Base-by-base conservation (phyloP, 2,797 vertebrate species). In the Mormyrops boulengeri region DNA sequence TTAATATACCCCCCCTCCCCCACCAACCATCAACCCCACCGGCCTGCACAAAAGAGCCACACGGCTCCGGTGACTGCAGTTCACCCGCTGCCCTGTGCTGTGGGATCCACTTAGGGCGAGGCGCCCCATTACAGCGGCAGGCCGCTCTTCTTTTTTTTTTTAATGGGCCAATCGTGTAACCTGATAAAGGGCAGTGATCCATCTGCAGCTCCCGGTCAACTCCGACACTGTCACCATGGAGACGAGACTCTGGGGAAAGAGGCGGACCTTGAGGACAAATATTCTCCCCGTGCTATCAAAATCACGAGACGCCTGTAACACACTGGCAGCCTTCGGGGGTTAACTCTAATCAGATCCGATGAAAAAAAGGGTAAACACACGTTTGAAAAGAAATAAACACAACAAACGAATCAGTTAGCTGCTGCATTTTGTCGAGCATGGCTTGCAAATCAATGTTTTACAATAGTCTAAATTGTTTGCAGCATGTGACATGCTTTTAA, bases 141-240 rank as follows among this genome's bases (percentile, higher is more conserved):
- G 91, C 91, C 93, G 93, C 90, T 91, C 92, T 91, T 91, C 91
- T 60, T 22, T 30, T 30, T 77, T 41, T 41, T 77, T 77, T 94
- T 94, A 95, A 95, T 94, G 94, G 94, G 92, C 93, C 93, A 93
- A 94, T 96, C 95, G 94, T 95, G 95, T 94, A 94, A 95, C 95
- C 95, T 91, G 93, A 96, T 96, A 96, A 96, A 96, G 95, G 95
- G 94, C 95, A 95, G 94, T 94, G 93, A 96, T 96, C 96, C 94
- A 95, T 96, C 95, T 96, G 95, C 94, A 94, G 93, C 91, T 91
- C 95, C 92, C 88, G 95, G 95, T 96, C 96, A 96, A 96, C 96
- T 95, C 95, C 96, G 95, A 96, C 95, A 96, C 94, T 93, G 95
- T 96, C 96, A 94, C 96, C 96, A 96, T 93, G 95, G 96, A 96